Percentiles rank a stretch among this genome's conserved stretches.
These are phyloP conservation scores for Anguilla marmorata DNA, from an alignment of 2,797 vertebrate genomes.

Conservation along the genomic window DNA sequence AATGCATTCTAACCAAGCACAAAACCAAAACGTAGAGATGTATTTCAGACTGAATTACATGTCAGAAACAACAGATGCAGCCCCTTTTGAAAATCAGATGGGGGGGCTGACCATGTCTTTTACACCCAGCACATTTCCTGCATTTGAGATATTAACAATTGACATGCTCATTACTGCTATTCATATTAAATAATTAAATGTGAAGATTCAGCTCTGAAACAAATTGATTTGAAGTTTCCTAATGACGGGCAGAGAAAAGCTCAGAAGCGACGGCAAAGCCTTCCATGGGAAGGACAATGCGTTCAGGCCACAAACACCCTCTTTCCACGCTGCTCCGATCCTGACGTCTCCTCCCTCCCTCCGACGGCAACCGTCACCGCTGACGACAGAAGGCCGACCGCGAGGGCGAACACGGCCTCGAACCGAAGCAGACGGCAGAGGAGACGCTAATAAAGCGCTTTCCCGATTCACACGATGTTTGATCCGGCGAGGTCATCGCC, in stretches of 20 bases:
- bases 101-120: background rate
- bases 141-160: slow-evolving; percentile 14
- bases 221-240: slow-evolving; percentile 25
- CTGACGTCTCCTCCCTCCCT: background rate
- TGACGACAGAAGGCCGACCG: background rate
- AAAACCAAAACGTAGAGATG: background rate
- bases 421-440: background rate
- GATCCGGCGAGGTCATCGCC: background rate
- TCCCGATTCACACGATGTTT: slow-evolving; percentile 19
- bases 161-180: background rate
- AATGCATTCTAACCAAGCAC: background rate
- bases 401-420: background rate
- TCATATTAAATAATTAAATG: slow-evolving; percentile 31
- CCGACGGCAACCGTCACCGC: background rate
- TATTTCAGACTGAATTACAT: background rate
- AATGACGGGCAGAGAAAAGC: background rate
- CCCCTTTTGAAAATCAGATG: background rate
- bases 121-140: too few species aligned
- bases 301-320: slow-evolving; percentile 29
- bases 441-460: slow-evolving; percentile 23
- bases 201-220: background rate
- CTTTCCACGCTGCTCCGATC: background rate
- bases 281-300: slow-evolving; percentile 37
- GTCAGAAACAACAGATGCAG: background rate
- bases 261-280: slow-evolving; percentile 6